phyloP scores from a whole-genome alignment of 30 jellyfish, hydroid and myxozoan species.

The Sanderia malayensis region DNA sequence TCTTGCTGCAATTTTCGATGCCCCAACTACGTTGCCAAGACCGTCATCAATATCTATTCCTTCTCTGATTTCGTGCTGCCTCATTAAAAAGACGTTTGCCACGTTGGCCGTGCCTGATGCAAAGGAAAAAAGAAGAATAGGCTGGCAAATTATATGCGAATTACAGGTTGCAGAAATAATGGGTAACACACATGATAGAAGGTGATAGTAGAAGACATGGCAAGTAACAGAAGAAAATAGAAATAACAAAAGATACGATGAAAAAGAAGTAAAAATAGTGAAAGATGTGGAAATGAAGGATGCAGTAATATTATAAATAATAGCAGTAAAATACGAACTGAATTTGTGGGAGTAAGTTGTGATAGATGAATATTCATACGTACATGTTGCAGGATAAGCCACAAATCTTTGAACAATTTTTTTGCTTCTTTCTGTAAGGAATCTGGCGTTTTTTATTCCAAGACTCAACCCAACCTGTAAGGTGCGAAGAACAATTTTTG shows the following conservation, averaged over 20 bases:
- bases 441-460: slow-evolving; percentile 53
- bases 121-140: too few relatives aligned
- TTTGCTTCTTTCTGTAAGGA: slow-evolving; percentile 44
- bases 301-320: background rate
- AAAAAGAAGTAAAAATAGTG: too few relatives aligned
- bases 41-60: slow-evolving; percentile 78
- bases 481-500: too few relatives aligned
- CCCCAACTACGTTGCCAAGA: slow-evolving; percentile 69
- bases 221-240: too few relatives aligned
- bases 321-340: slow-evolving; percentile 1
- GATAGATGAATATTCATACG: too few relatives aligned
- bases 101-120: slow-evolving; percentile 76
- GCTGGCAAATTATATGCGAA: too few relatives aligned
- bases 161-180: too few relatives aligned
- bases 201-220: too few relatives aligned
- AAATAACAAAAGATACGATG: too few relatives aligned
- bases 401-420: slow-evolving; percentile 86
- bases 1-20: slow-evolving; percentile 84
- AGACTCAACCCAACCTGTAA: slow-evolving; percentile 75
- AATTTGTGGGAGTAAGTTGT: background rate
- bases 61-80: slow-evolving; percentile 73
- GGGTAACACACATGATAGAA: too few relatives aligned
- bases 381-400: slow-evolving; percentile 95
- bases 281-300: background rate
- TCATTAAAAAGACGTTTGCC: slow-evolving; percentile 71